Conservation (phyloP, 2,888 invertebrate genomes). For the Thecocarcelia acutangulata region DNA sequence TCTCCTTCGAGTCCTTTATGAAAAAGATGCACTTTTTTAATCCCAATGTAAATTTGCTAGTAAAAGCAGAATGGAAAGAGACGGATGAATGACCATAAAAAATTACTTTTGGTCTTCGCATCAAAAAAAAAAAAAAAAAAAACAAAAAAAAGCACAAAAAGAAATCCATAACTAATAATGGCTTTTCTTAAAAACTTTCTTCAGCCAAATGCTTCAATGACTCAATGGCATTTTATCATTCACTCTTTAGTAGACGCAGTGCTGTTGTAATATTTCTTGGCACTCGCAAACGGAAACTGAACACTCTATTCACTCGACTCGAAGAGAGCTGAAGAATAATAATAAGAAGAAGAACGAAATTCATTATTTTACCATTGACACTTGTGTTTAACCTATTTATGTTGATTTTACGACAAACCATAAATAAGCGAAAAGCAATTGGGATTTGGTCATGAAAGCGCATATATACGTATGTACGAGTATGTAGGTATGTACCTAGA, state of each 20-base stretch:
- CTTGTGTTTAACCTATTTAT: slow-evolving; percentile 80
- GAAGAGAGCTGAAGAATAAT: not conserved
- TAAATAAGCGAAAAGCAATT: slow-evolving; percentile 75
- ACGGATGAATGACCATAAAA: slow-evolving; percentile 62
- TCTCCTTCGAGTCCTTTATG: not conserved
- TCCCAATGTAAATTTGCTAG: slow-evolving; percentile 70
- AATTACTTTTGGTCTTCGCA: slow-evolving; percentile 47
- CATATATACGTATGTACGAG: slow-evolving; percentile 20
- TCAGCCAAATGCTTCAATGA: not conserved
- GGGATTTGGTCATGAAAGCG: slow-evolving; percentile 64
- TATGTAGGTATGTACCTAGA: not conserved
- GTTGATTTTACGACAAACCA: slow-evolving; percentile 79
- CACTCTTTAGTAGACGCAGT: slow-evolving; percentile 8
- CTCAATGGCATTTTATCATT: slow-evolving; percentile 5
- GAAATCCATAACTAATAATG: slow-evolving; percentile 57
- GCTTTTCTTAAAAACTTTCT: slow-evolving; percentile 35
- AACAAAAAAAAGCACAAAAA: not conserved
- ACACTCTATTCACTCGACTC: not conserved
- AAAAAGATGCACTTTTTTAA: slow-evolving; percentile 23
- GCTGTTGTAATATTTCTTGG: slow-evolving; percentile 50
- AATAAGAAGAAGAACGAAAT: slow-evolving; percentile 70
- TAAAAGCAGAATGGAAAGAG: slow-evolving; percentile 16
- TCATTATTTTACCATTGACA: slow-evolving; percentile 79
- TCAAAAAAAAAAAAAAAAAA: too few relatives aligned
- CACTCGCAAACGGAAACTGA: not conserved